Conservation (phyloP, 2,888 invertebrate species). For the Eucera pruinosa region DNA sequence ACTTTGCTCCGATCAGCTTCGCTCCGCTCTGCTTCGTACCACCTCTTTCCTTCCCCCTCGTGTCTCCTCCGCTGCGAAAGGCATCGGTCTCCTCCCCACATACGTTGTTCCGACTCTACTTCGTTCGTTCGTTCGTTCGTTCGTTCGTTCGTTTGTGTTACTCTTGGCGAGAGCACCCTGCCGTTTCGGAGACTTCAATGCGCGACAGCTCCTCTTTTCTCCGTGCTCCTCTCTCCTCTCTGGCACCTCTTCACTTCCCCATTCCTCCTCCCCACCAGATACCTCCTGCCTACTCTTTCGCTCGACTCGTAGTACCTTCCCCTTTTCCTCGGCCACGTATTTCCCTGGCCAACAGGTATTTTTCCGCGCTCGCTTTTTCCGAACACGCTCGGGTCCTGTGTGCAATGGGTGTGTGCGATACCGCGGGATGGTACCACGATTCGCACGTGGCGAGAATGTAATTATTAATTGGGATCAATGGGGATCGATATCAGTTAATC, state of each 20-base stretch:
- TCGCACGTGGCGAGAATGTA: too few relatives aligned
- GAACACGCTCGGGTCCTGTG: too few relatives aligned
- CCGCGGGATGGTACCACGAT: too few relatives aligned
- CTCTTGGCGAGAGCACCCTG: conserved; percentile 70
- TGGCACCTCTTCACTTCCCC: conserved; percentile 27
- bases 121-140: conserved; percentile 66
- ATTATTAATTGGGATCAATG: too few relatives aligned
- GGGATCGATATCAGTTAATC: too few relatives aligned
- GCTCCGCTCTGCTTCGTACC: conserved; percentile 65
- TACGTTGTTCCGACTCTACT: conserved; percentile 49
- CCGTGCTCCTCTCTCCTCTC: conserved; percentile 53
- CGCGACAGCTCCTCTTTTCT: conserved; percentile 77
- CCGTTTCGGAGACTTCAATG: conserved; percentile 82
- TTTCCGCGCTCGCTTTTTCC: conserved; percentile 37
- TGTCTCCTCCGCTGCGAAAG: conserved; percentile 30
- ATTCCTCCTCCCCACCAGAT: conserved; percentile 37
- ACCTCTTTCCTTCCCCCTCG: conserved; percentile 36
- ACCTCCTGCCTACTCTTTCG: conserved; percentile 49
- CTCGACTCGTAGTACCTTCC: conserved; percentile 63
- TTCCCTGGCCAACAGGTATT: conserved; percentile 66
- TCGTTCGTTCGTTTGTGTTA: conserved; percentile 72
- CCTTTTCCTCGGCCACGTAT: conserved; percentile 64
- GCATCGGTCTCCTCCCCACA: conserved; percentile 51
- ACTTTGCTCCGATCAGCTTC: conserved; percentile 66
- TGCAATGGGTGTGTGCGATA: not conserved